A percentile compares a stretch with the other conserved stretches of the same genome.
Evolutionary conservation across 2,888 invertebrate genomes (phyloP).

Genomic region (Eugnorisma glareosa): DNA sequence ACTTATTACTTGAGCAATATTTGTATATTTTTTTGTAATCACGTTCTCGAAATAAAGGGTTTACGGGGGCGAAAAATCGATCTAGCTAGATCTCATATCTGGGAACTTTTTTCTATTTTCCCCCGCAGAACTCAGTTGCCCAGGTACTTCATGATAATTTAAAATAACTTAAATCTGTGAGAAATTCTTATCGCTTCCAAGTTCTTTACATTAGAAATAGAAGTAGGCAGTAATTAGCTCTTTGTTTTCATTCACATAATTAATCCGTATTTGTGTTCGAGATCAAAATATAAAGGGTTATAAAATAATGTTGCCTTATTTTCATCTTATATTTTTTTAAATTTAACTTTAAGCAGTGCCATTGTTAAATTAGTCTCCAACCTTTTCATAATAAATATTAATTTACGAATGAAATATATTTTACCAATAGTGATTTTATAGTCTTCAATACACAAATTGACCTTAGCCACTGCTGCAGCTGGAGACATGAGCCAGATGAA

Average conservation of each 20-base stretch:
- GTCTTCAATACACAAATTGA: not conserved
- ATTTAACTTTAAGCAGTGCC: not conserved
- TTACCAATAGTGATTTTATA: not conserved
- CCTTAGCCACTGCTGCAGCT: not conserved
- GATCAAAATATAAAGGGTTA: not conserved
- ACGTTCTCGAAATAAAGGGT: not conserved
- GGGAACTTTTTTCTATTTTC: not conserved
- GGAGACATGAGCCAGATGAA: too few species aligned
- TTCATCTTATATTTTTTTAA: not conserved
- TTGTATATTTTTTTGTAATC: not conserved
- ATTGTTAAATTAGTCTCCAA: not conserved
- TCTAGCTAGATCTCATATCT: not conserved
- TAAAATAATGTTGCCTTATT: not conserved
- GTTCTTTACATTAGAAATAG: not conserved
- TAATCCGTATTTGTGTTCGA: not conserved
- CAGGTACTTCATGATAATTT: too few species aligned
- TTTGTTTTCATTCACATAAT: not conserved
- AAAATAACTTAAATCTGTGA: too few species aligned
- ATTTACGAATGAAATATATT: not conserved
- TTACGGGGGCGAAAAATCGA: not conserved
- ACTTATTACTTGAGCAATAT: not conserved
- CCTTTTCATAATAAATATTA: not conserved
- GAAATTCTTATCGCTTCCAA: too few species aligned
- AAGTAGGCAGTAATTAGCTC: not conserved
- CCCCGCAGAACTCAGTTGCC: not conserved